Evolutionary conservation across 2,888 invertebrate species (phyloP), one percentile per base, ranked within the genome.

Genomic region (Vanessa cardui): DNA sequence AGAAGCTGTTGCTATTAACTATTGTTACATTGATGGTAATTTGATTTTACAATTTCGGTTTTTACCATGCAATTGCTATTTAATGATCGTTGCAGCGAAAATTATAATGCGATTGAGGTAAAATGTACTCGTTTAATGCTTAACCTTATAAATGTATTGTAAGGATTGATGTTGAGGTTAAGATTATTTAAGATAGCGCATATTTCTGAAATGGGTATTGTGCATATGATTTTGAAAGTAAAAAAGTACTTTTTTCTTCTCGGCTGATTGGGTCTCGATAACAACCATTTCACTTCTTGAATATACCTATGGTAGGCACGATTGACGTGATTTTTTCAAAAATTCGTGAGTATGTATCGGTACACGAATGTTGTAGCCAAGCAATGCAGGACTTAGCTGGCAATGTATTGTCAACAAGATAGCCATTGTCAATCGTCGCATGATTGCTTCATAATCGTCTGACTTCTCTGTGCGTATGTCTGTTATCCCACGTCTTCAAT

Each of bases 1-100:
- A 63, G 70, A 47, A 71, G 70, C 68, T 63, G 59, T 8, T 12
- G 39, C 59, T 67, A 68, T 64, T 62, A 68, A 63, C 68, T 62
- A 71, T 65, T 68, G 56, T 63, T 62, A 62, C 59, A 62, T 68
- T 71, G 54, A 62, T 59, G 65, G 39, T 56, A 52, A 68, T 50
- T 65, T 60, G 56, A 68, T 59, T 68, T 47, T 50, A 60, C 52
- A 9, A 60, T 60, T 54, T 59, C 52, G 26, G 50, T 54, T 54
- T 60, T 65, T 31, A 26, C 52, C 39, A 39, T 39, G 4, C 12
- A 39, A 39, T 39, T 39, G 39, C 9, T 39, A 39, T 39, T 26
- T 54, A 54, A 54, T 54, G 52, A 31, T 54, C 39, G 50, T 50
- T 20, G 26, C 26, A 50, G 50, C 26, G 15, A 50, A 21, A 50